These are phyloP conservation scores for Daphoenositta chrysoptera DNA, from an alignment of 2,113 vertebrate species.

Conservation along the genomic window DNA sequence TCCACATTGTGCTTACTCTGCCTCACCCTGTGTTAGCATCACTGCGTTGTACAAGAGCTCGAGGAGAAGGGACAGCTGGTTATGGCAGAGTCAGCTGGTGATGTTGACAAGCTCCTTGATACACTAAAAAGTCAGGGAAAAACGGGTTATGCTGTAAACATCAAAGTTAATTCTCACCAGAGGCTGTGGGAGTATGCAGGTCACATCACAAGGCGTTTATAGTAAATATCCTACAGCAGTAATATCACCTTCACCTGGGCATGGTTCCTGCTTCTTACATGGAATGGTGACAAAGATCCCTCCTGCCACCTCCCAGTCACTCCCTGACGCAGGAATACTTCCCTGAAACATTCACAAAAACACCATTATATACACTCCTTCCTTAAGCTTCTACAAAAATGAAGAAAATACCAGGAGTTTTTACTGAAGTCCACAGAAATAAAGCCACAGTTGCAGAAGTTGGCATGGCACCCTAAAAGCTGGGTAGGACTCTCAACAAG, in stretches of 20 bases:
- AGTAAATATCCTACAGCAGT: neutral
- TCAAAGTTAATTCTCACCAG: neutral
- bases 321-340: neutral
- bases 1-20: neutral
- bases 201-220: neutral
- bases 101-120: neutral
- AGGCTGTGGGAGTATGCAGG: neutral
- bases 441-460: neutral
- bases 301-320: neutral
- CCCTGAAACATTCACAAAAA: neutral
- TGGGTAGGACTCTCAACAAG: neutral
- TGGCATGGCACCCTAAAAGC: neutral
- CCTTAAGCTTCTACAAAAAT: neutral
- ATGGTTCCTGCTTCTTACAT: neutral
- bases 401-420: neutral
- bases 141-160: neutral
- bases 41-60: neutral
- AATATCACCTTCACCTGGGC: neutral
- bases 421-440: neutral
- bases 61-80: neutral
- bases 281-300: neutral
- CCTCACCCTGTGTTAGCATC: neutral
- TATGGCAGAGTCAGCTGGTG: neutral
- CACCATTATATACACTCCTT: neutral
- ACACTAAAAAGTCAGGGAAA: neutral